These are phyloP conservation scores for Coregonus suidteri DNA, from an alignment of 2,797 vertebrate species.

Conservation along the genomic window DNA sequence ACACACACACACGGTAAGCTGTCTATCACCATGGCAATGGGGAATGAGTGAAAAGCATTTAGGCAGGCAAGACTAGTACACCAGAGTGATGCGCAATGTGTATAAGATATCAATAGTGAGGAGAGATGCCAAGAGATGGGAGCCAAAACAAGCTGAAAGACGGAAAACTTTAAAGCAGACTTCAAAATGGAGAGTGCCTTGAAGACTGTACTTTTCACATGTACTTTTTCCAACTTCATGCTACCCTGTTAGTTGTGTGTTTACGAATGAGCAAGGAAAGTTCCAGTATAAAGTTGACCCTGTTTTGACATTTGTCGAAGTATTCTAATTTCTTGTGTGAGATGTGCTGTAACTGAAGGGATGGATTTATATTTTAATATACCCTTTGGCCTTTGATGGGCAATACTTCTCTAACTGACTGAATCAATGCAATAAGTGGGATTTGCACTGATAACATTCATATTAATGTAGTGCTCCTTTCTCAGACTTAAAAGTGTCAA, in stretches of 20 bases:
- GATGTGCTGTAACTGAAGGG: no score
- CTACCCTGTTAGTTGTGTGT: constrained; percentile 26
- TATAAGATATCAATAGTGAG: constrained; percentile 65
- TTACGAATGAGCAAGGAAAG: background rate
- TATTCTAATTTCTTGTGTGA: background rate
- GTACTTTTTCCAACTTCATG: constrained; percentile 19
- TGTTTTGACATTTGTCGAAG: background rate
- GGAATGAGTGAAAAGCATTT: constrained; percentile 4
- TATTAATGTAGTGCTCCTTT: no score
- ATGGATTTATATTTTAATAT: no score
- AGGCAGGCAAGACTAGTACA: constrained; percentile 53
- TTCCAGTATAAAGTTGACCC: background rate
- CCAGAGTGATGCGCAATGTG: constrained; percentile 51
- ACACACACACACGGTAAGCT: no score
- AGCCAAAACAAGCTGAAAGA: constrained; percentile 24
- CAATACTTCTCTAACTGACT: no score
- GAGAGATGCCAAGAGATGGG: constrained; percentile 18
- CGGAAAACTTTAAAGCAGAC: constrained; percentile 35
- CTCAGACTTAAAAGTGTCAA: no score
- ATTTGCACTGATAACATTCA: no score
- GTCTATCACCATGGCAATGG: no score
- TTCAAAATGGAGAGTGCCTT: constrained; percentile 40
- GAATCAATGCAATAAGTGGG: no score
- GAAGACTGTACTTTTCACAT: constrained; percentile 35
- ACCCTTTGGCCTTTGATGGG: no score